Evolutionary conservation across 2,113 vertebrate species (phyloP), one percentile per base, ranked within the genome.

Genomic region (Neomonachus schauinslandi): DNA sequence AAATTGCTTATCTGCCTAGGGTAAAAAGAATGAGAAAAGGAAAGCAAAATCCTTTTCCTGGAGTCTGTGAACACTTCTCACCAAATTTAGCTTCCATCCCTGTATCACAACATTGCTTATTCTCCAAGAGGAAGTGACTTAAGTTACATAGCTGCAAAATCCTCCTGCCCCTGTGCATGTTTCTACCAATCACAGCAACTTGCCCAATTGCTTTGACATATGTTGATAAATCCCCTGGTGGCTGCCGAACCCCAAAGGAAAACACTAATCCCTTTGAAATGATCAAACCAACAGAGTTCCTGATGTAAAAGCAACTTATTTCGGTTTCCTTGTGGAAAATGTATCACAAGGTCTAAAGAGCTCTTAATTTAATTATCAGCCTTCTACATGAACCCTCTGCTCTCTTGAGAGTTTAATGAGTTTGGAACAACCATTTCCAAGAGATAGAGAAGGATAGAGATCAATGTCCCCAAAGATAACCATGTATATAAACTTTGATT

Each of bases 341-440:
- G 51, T 96, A 97, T 98, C 97, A 98, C 92, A 98, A 96, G 94
- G 94, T 98, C 98, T 98, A 98, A 98, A 97, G 97, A 98, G 97
- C 94, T 97, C 93, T 98, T 99, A 98, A 98, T 98, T 98, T 98
- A 98, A 98, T 98, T 97, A 98, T 98, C 79, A 84, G 74, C 79
- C 80, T 98, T 97, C 90, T 93, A 69, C 90, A 97, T 89, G 98
- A 98, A 98, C 98, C 95, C 80, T 97, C 87, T 96, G 83, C 89
- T 97, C 79, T 97, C 98, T 98, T 94, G 92, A 98, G 96, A 98
- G 91, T 92, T 95, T 98, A 93, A 98, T 97, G 98, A 98, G 98
- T 98, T 98, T 98, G 89, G 88, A 96, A 98, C 81, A 97, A 89
- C 79, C 92, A 97, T 98, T 98, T 98, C 95, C 77, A 98, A 98